These are phyloP conservation scores for Allophyes oxyacanthae DNA, from an alignment of 2,888 invertebrate species.

Conservation along the genomic window DNA sequence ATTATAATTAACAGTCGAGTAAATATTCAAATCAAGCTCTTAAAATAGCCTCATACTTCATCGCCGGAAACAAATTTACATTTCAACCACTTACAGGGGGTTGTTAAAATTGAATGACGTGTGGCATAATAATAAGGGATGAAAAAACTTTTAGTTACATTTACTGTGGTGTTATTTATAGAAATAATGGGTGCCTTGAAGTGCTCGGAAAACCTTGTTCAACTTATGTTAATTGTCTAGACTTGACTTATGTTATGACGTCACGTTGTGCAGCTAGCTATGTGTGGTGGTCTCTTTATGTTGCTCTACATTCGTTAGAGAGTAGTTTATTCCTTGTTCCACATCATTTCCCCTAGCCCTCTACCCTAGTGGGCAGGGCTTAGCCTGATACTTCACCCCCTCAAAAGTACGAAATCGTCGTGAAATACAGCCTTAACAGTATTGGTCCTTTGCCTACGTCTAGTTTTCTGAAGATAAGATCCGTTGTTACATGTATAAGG, in stretches of 20 bases:
- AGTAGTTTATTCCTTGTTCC: too few relatives aligned
- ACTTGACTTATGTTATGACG: constrained; percentile 5
- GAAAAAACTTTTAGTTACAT: neutral
- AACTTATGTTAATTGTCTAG: constrained; percentile 3
- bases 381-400: too few relatives aligned
- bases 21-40: constrained; percentile 26
- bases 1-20: neutral
- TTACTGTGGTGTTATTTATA: constrained; percentile 24
- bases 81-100: constrained; percentile 36
- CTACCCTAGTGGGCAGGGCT: too few relatives aligned
- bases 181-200: constrained; percentile 15
- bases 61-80: constrained; percentile 62
- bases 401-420: too few relatives aligned
- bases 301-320: too few relatives aligned
- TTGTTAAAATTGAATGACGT: constrained; percentile 24
- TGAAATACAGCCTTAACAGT: too few relatives aligned
- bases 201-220: constrained; percentile 5
- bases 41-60: constrained; percentile 57
- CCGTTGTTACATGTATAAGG: too few relatives aligned
- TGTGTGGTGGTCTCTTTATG: too few relatives aligned
- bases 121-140: constrained; percentile 3
- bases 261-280: neutral
- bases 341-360: too few relatives aligned
- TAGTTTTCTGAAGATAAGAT: too few relatives aligned
- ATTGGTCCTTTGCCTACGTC: too few relatives aligned